A percentile compares a stretch with the other conserved stretches of the same genome.
These are phyloP conservation scores for Bombus haemorrhoidalis DNA, from an alignment of 1,140 invertebrate genomes.

Conservation along the genomic window DNA sequence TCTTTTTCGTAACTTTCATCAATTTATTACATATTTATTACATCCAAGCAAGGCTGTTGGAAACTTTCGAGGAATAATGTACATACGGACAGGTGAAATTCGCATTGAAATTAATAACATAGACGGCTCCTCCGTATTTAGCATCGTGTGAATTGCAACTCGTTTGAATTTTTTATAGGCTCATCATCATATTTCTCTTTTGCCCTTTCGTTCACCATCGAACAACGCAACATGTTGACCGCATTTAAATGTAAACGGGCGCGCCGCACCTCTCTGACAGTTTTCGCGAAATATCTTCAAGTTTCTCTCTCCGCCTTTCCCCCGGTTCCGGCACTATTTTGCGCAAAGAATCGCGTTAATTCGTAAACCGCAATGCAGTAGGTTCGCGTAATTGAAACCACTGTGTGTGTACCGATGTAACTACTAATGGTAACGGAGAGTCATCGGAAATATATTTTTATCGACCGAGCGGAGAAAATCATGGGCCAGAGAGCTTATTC, in stretches of 20 bases:
- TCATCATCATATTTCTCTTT: neutral
- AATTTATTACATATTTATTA: too few species aligned
- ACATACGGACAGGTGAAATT: neutral
- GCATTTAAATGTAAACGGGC: neutral
- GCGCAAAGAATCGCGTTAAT: neutral
- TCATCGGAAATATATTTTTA: conserved; percentile 39
- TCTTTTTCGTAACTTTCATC: too few species aligned
- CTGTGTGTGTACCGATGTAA: neutral
- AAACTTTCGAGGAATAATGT: neutral
- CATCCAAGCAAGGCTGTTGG: neutral
- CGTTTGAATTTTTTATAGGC: conserved; percentile 15
- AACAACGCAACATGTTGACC: too few species aligned
- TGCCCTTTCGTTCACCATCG: neutral
- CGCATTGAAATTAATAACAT: neutral
- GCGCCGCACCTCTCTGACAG: neutral
- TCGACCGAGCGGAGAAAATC: neutral
- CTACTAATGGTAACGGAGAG: conserved; percentile 4
- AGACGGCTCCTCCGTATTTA: neutral
- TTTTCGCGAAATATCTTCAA: neutral
- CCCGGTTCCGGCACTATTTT: neutral
- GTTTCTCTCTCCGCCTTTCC: too few species aligned
- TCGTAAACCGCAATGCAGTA: neutral
- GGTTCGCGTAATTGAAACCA: neutral
- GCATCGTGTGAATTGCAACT: neutral
- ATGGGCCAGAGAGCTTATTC: neutral